Evolutionary conservation across 2,888 invertebrate genomes (phyloP).

Genomic region (Drepanosiphum platanoidis): DNA sequence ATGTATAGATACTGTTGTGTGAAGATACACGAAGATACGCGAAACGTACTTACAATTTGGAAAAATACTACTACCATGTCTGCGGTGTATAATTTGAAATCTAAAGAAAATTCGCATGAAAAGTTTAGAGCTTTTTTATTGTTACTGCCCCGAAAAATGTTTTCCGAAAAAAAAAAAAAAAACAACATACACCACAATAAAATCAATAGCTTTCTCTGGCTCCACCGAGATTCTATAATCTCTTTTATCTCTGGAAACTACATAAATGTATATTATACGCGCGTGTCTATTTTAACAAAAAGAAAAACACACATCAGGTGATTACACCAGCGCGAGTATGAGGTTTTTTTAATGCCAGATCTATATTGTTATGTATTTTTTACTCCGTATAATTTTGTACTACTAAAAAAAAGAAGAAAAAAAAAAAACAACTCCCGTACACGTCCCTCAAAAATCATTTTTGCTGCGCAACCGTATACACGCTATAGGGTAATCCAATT

Average conservation of each 20-base stretch:
- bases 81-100: neutral
- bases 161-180: neutral
- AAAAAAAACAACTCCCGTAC: too few species aligned
- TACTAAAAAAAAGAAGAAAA: too few species aligned
- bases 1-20: too few species aligned
- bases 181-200: neutral
- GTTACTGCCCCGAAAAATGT: neutral
- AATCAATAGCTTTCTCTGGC: neutral
- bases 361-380: too few species aligned
- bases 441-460: too few species aligned
- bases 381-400: too few species aligned
- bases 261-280: neutral
- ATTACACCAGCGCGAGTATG: neutral
- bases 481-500: too few species aligned
- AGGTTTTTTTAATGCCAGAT: neutral
- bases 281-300: neutral
- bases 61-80: neutral
- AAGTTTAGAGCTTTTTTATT: neutral
- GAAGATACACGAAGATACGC: too few species aligned
- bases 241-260: neutral
- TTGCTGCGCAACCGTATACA: too few species aligned
- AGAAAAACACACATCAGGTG: neutral
- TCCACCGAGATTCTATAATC: neutral
- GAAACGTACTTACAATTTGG: neutral
- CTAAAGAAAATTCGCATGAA: neutral